phyloP scores from a whole-genome alignment of 2,113 vertebrate genomes.

The Nestor notabilis region DNA sequence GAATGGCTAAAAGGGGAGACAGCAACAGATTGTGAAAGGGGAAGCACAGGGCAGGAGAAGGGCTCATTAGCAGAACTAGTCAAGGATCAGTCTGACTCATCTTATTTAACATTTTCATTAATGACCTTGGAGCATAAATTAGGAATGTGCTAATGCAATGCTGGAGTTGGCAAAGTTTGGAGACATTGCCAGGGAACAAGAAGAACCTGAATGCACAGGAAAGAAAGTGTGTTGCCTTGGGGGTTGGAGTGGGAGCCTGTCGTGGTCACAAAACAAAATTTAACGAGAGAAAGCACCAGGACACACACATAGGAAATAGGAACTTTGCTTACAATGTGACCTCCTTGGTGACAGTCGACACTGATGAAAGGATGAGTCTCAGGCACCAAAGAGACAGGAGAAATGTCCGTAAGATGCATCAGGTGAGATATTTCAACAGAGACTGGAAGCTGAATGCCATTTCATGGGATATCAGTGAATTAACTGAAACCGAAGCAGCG shows the following conservation, averaged over 20 bases:
- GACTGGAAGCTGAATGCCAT: background rate
- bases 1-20: constrained; percentile 65
- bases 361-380: background rate
- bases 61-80: constrained; percentile 61
- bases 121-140: constrained; percentile 70
- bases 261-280: background rate
- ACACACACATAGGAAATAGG: background rate
- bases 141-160: constrained; percentile 60
- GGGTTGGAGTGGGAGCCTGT: background rate
- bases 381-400: background rate
- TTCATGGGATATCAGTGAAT: background rate
- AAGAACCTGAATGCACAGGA: constrained; percentile 1
- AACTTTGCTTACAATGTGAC: background rate
- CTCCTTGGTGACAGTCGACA: background rate
- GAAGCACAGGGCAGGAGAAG: constrained; percentile 60
- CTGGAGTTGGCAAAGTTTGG: constrained; percentile 65
- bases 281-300: background rate
- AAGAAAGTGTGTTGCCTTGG: background rate
- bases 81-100: constrained; percentile 66
- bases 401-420: background rate
- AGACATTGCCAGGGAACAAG: constrained; percentile 21
- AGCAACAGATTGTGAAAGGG: constrained; percentile 35
- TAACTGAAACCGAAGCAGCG: background rate
- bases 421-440: background rate
- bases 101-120: constrained; percentile 71